Conservation (phyloP, 2,113 vertebrate species). For the Eudyptes chrysolophus region DNA sequence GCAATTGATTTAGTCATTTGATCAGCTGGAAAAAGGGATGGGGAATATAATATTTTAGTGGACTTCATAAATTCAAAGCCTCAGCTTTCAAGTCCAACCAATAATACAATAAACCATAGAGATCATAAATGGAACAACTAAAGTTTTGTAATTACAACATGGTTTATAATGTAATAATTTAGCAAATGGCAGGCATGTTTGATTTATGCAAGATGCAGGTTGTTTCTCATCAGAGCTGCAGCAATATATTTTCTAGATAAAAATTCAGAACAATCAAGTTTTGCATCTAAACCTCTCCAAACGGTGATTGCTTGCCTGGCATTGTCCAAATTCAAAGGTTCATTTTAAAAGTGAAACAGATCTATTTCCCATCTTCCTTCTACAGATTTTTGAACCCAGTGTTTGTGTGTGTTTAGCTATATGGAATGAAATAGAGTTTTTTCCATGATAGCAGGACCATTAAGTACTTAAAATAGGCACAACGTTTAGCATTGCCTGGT, state of each 20-base stretch:
- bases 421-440: not conserved
- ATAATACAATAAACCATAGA: slow-evolving; percentile 71
- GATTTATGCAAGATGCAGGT: slow-evolving; percentile 47
- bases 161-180: slow-evolving; percentile 63
- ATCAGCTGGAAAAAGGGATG: slow-evolving; percentile 67
- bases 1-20: slow-evolving; percentile 79
- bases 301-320: not conserved
- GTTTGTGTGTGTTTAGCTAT: not conserved
- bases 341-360: not conserved
- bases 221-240: not conserved
- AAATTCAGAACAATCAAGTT: not conserved
- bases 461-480: not conserved
- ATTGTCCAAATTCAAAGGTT: not conserved
- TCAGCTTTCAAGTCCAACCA: slow-evolving; percentile 73
- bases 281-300: not conserved
- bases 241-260: not conserved
- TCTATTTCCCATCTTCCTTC: not conserved
- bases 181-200: not conserved
- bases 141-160: slow-evolving; percentile 76
- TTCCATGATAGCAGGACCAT: not conserved
- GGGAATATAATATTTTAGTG: slow-evolving; percentile 77
- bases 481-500: not conserved
- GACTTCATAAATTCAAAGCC: slow-evolving; percentile 77
- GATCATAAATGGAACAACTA: slow-evolving; percentile 68
- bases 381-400: not conserved